phyloP scores from a whole-genome alignment of 1,140 invertebrate genomes.

The Thalassaphorura encarpata region DNA sequence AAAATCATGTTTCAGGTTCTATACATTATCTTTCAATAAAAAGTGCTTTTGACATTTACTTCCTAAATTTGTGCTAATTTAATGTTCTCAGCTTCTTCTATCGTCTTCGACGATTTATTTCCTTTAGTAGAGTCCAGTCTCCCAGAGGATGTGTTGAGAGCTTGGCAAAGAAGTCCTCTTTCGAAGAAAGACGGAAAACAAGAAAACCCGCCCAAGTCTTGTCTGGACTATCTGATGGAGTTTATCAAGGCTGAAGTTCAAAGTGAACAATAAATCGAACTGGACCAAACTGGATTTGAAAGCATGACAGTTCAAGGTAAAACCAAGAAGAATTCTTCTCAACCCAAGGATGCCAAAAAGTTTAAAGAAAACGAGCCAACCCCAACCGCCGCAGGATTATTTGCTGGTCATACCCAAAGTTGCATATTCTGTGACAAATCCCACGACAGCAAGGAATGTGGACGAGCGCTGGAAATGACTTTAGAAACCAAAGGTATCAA shows the following conservation, averaged over 20 bases:
- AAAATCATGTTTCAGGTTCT: too few species aligned
- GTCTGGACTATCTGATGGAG: slow-evolving; percentile 22
- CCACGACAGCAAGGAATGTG: not conserved
- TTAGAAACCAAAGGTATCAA: not conserved
- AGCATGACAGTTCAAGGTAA: not conserved
- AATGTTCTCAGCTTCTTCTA: too few species aligned
- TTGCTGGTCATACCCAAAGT: not conserved
- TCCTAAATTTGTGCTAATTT: too few species aligned
- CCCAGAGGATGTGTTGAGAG: not conserved
- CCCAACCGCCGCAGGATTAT: slow-evolving; percentile 12
- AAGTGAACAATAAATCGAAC: slow-evolving; percentile 30
- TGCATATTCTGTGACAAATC: slow-evolving; percentile 7
- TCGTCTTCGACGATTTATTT: too few species aligned
- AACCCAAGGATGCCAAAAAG: not conserved
- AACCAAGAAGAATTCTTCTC: not conserved
- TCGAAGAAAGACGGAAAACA: not conserved
- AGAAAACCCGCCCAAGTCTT: not conserved
- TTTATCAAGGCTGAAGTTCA: slow-evolving; percentile 33
- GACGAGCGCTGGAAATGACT: not conserved
- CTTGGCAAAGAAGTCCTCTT: slow-evolving; percentile 33
- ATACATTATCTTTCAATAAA: too few species aligned
- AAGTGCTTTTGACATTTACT: too few species aligned
- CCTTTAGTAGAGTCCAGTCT: not conserved
- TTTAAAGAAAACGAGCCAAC: not conserved
- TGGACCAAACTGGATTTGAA: not conserved